Evolutionary conservation across 2,888 invertebrate species (phyloP).

Genomic region (Mycalesis mineus): DNA sequence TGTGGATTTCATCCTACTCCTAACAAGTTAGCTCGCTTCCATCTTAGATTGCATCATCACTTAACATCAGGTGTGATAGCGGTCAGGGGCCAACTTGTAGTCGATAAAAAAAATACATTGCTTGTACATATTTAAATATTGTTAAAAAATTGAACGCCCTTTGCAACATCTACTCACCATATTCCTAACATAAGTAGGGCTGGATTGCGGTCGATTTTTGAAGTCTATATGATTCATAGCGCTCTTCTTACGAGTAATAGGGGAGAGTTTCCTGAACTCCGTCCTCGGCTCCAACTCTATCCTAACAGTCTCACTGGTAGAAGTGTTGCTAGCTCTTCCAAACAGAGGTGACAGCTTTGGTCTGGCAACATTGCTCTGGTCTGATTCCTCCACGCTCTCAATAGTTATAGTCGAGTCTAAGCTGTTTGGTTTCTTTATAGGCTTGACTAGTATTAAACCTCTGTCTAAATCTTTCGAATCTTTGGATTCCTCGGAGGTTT

Average conservation of each 20-base stretch:
- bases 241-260: constrained; percentile 54
- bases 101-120: no score
- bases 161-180: constrained; percentile 18
- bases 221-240: constrained; percentile 60
- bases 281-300: constrained; percentile 65
- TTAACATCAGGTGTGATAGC: no score
- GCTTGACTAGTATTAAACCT: constrained; percentile 64
- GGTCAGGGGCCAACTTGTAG: no score
- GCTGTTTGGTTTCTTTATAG: constrained; percentile 50
- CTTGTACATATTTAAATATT: no score
- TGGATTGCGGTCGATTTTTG: constrained; percentile 64
- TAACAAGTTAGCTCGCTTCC: no score
- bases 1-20: no score
- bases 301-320: constrained; percentile 47
- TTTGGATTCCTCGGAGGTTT: constrained; percentile 22
- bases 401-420: constrained; percentile 65
- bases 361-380: constrained; percentile 44
- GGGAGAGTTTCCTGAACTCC: constrained; percentile 66
- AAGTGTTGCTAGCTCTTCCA: constrained; percentile 50
- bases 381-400: constrained; percentile 59
- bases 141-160: no score
- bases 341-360: constrained; percentile 69
- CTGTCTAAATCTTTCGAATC: constrained; percentile 38
- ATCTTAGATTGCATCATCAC: no score
- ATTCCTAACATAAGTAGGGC: constrained; percentile 56